Conservation (phyloP, 2,113 vertebrate genomes). For the Craseonycteris thonglongyai region DNA sequence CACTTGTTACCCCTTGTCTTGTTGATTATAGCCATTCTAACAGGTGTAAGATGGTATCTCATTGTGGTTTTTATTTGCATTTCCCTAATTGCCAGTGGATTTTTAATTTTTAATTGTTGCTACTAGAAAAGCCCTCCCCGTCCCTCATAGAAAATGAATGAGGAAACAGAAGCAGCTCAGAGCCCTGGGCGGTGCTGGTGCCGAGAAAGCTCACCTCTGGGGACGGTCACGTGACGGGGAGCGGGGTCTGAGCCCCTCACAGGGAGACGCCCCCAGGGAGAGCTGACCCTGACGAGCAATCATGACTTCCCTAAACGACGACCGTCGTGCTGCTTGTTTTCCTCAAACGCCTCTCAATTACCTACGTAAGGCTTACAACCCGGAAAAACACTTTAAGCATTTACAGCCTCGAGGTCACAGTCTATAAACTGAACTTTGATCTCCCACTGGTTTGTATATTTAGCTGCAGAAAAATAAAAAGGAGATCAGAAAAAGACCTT, state of each 20-base stretch:
- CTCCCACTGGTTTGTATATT: background rate
- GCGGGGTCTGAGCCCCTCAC: background rate
- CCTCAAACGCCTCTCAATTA: background rate
- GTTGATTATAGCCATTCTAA: too few relatives aligned
- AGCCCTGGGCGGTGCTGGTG: background rate
- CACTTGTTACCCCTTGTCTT: too few relatives aligned
- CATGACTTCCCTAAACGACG: rapidly evolving
- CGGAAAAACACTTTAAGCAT: background rate
- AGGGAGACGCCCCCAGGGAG: background rate
- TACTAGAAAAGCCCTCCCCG: background rate
- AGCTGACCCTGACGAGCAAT: background rate
- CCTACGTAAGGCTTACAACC: background rate
- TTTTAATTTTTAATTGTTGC: background rate
- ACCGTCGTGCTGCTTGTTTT: too few relatives aligned
- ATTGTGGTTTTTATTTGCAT: too few relatives aligned
- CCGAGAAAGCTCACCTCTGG: too few relatives aligned
- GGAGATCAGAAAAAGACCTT: background rate
- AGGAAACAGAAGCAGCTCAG: background rate
- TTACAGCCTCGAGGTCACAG: background rate
- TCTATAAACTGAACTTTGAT: background rate
- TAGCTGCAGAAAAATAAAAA: background rate
- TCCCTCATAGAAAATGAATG: background rate
- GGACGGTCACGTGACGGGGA: background rate
- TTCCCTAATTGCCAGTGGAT: too few relatives aligned
- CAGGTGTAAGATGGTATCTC: too few relatives aligned